Evolutionary conservation across 2,797 vertebrate species (phyloP).

Genomic region (Chelon labrosus): DNA sequence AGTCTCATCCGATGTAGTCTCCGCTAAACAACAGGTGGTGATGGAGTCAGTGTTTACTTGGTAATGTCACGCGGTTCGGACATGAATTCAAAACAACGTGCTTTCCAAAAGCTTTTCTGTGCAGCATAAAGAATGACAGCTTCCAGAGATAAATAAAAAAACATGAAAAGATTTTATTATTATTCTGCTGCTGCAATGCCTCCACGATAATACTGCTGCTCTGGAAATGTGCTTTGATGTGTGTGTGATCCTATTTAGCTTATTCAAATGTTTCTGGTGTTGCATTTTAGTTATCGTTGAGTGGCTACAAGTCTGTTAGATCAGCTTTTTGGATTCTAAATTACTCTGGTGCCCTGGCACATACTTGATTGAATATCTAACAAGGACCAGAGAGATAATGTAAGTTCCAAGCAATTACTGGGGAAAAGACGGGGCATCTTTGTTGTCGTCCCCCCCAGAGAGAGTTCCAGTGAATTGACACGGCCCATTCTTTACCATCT

Average conservation of each 20-base stretch:
- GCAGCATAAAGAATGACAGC: constrained; percentile 6
- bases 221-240: constrained; percentile 10
- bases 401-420: constrained; percentile 52
- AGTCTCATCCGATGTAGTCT: constrained; percentile 20
- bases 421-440: constrained; percentile 26
- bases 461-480: constrained; percentile 26
- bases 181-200: neutral
- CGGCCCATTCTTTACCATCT: constrained; percentile 19
- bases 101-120: constrained; percentile 7
- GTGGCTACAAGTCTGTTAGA: constrained; percentile 22
- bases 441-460: constrained; percentile 8
- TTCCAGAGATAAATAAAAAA: constrained; percentile 9
- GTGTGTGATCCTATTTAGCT: constrained; percentile 13
- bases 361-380: constrained; percentile 54
- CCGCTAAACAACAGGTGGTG: constrained; percentile 27
- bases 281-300: constrained; percentile 30
- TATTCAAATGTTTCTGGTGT: constrained; percentile 12
- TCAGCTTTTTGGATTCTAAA: constrained; percentile 27
- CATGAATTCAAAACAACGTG: constrained; percentile 15
- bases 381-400: constrained; percentile 26
- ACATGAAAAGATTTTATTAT: neutral
- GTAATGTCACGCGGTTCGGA: constrained; percentile 13
- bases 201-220: neutral
- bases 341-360: constrained; percentile 13
- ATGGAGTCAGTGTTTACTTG: constrained; percentile 38